phyloP scores from a whole-genome alignment of 2,797 vertebrate species.

The Mastacembelus armatus region DNA sequence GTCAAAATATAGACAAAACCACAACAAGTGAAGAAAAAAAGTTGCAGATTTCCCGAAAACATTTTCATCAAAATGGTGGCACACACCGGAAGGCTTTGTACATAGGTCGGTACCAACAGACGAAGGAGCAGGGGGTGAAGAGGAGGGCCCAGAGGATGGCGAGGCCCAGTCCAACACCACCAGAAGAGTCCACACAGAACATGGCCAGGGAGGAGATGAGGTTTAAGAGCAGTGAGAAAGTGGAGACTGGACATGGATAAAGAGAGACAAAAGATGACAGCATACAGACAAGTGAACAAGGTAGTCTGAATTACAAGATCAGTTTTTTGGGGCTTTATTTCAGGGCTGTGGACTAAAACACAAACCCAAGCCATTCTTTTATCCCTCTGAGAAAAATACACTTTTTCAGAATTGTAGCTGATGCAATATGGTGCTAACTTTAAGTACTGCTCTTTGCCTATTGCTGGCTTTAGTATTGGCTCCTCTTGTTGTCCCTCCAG shows the following conservation, averaged over 20 bases:
- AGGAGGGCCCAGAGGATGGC: slow-evolving; percentile 95
- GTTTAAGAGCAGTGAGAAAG: slow-evolving; percentile 87
- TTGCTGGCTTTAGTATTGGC: neutral
- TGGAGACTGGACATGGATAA: slow-evolving; percentile 65
- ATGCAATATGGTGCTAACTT: slow-evolving; percentile 20
- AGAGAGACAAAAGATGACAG: slow-evolving; percentile 1
- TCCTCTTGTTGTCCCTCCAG: neutral
- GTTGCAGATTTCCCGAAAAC: too few species aligned
- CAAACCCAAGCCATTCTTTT: neutral
- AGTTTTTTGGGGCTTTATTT: neutral
- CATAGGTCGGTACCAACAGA: slow-evolving; percentile 96
- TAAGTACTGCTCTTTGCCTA: slow-evolving; percentile 3
- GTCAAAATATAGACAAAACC: neutral
- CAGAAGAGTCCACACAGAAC: slow-evolving; percentile 84
- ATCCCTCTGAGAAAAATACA: neutral
- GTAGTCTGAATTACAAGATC: slow-evolving; percentile 1
- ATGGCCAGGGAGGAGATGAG: slow-evolving; percentile 89
- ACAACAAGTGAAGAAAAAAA: neutral
- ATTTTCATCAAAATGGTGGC: neutral
- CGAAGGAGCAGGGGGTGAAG: slow-evolving; percentile 94
- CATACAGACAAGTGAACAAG: neutral
- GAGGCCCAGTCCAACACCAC: slow-evolving; percentile 90
- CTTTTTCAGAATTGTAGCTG: slow-evolving; percentile 26
- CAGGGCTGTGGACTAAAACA: neutral
- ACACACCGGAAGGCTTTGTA: slow-evolving; percentile 96